Base-by-base conservation (phyloP, 2,888 invertebrate genomes). In the Acanthococcus lagerstroemiae region DNA sequence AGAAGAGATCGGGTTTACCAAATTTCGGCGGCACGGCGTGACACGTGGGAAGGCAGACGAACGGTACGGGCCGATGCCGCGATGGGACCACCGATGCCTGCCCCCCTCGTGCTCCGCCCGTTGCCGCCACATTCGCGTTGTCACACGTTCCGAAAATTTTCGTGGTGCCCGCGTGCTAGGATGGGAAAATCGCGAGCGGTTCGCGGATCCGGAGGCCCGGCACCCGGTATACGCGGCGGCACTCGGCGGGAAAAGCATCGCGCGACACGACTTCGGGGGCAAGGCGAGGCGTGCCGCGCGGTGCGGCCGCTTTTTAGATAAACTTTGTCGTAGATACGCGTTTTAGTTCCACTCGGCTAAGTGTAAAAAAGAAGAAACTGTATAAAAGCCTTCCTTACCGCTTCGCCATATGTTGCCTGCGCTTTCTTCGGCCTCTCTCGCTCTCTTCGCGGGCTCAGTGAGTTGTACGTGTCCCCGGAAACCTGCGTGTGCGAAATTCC, bases 291-390 rank as follows among this genome's bases (percentile, higher is more conserved):
- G 37, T 37, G n/a, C 37, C 37, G 12, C 12, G 3, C n/a, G 37
- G 37, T 37, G n/a, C 37, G n/a, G 37, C 37, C 12, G 37, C 37
- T 37, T 37, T 37, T 37, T 37, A 37, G 37, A 37, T 37, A 61
- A 61, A 61, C 50, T 61, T 61, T 61, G 52, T 61, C 61, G 61
- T 37, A 58, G 58, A 58, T 58, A 37, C 50, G 61, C 61, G 61
- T 61, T 61, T 61, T 61, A 61, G 52, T 61, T 61, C 61, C 61
- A 52, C 61, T 61, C 61, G 48, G 37, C 52, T 50, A 50, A 61
- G 61, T 61, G 61, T 50, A 60, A 52, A 61, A 61, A 61, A 61
- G 61, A 61, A 61, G 61, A 52, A 52, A 61, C 61, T 61, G 24
- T 45, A 37, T 50, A 61, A 58, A 58, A 58, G 58, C 58, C 45